A percentile compares a stretch with the other conserved stretches of the same genome.
phyloP scores from a whole-genome alignment of 1,140 invertebrate species.

The Spodoptera litura region DNA sequence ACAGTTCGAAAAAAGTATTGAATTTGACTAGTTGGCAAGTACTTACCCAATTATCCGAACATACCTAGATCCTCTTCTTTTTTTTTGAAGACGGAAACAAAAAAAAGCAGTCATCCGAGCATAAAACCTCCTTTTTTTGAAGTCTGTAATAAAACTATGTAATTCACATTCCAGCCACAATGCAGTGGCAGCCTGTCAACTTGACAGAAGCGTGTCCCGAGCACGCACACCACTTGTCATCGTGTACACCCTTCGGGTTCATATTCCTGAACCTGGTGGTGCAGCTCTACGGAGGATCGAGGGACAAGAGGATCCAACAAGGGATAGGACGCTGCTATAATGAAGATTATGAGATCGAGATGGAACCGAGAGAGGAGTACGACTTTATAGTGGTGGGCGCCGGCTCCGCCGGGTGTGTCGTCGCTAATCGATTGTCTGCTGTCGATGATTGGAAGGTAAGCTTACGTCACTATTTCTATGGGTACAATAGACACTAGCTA shows the following conservation, averaged over 20 bases:
- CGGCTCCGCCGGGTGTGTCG: constrained; percentile 78
- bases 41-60: too few relatives aligned
- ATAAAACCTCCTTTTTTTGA: too few relatives aligned
- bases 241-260: constrained; percentile 59
- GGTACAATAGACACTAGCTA: too few relatives aligned
- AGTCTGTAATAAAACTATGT: too few relatives aligned
- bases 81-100: too few relatives aligned
- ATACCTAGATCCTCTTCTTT: too few relatives aligned
- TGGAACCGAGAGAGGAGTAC: constrained; percentile 47
- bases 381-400: constrained; percentile 67
- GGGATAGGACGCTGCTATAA: not conserved
- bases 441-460: constrained; percentile 85
- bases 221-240: constrained; percentile 49
- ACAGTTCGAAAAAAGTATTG: too few relatives aligned
- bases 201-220: constrained; percentile 58
- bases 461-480: not conserved
- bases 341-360: not conserved
- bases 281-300: constrained; percentile 55
- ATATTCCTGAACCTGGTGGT: constrained; percentile 60
- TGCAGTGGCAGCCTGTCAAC: constrained; percentile 63
- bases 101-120: too few relatives aligned
- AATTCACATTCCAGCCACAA: constrained; percentile 32
- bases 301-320: constrained; percentile 37
- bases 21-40: too few relatives aligned
- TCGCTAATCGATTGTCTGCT: constrained; percentile 88